Base-by-base conservation (phyloP, 1,140 invertebrate genomes). In the Manduca sexta region DNA sequence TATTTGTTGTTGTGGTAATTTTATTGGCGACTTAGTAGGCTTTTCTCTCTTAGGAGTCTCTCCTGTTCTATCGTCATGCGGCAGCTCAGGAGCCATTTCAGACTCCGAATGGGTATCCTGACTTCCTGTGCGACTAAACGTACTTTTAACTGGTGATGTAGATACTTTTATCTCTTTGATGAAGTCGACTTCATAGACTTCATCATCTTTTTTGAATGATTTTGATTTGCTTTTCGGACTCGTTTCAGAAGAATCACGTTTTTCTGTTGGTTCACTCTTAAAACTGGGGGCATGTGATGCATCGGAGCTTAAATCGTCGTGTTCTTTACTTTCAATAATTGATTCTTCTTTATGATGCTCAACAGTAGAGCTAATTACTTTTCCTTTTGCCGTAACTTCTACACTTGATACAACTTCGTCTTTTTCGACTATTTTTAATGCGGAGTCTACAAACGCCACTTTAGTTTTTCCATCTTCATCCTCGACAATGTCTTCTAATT, bases 21-120 rank as follows among this genome's bases (percentile, higher is more conserved):
- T 84, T 29, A 90, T 77, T 0, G 88, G 86, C 21, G 87, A 87
- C 52, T 71, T 82, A 17, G 42, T 43, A 11, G 29, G 46, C 64
- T 72, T 83, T 52, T 88, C 83, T 69, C 84, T 84, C 56, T 82
- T 75, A 12, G 77, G 71, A 7, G 72, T 74, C 31, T 84, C 74
- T 40, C 56, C 60, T 21, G 60, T 49, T 65, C 67, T 84, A 47
- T 74, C 74, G 56, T 83, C 78, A 35, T 86, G 81, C 16, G 84
- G 84, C 41, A 86, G 72, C 63, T 87, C 86, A 29, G 85, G 86
- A 29, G 84, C 87, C 49, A 83, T 64, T 67, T 88, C 87, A 3
- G 84, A 87, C 69, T 89, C 88, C 3, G 87, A 89, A 56, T 88
- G 87, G 11, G 87, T 88, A 63, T 89, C 88, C 65, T 88, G 87